Conservation (phyloP, 2,113 vertebrate genomes). For the Egretta garzetta region DNA sequence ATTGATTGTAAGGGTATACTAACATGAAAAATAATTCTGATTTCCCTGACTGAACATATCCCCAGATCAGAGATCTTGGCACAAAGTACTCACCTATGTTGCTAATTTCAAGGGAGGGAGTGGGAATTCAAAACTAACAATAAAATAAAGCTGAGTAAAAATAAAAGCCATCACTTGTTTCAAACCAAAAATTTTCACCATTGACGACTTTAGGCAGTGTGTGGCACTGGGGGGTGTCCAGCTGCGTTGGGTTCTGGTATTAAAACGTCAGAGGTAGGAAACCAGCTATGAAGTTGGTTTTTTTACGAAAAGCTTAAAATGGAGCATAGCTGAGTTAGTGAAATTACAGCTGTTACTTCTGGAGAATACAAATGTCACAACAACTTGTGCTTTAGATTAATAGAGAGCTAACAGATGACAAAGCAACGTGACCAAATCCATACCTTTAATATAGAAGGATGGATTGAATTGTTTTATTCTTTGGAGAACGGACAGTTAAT, state of each 20-base stretch:
- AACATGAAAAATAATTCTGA: neutral
- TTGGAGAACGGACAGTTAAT: slow-evolving; percentile 24
- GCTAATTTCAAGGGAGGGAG: neutral
- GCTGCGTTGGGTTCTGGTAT: neutral
- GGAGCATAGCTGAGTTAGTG: neutral
- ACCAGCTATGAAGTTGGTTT: neutral
- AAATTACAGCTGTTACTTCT: neutral
- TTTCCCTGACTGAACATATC: neutral
- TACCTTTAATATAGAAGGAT: neutral
- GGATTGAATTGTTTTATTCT: neutral
- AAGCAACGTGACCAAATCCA: neutral
- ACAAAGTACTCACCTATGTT: neutral
- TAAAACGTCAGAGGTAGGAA: neutral
- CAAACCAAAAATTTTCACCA: neutral
- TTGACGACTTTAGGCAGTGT: neutral
- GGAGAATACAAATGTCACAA: neutral
- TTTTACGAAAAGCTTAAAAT: neutral
- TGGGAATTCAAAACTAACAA: neutral
- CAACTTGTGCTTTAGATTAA: neutral
- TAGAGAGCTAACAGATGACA: neutral
- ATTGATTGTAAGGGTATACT: neutral
- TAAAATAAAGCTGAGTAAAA: neutral
- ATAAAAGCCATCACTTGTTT: neutral
- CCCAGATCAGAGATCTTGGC: neutral
- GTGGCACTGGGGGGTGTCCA: neutral